A percentile compares a stretch with the other conserved stretches of the same genome.
Evolutionary conservation across 2,888 invertebrate species (phyloP).

Genomic region (Watsonalla cultraria): DNA sequence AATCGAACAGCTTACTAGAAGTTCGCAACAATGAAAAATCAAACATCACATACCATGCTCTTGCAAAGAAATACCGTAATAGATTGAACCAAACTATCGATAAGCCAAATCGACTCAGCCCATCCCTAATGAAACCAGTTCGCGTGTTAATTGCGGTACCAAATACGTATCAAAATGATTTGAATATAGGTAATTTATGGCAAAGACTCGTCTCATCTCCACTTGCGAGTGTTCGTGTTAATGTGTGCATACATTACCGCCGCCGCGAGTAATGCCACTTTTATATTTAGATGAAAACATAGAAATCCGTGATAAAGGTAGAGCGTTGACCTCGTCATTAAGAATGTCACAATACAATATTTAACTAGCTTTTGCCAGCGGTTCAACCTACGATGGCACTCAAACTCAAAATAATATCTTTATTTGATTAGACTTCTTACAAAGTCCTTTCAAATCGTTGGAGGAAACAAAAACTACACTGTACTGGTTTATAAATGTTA

Average conservation of each 20-base stretch:
- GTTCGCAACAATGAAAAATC: no score
- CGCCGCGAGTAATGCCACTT: constrained; percentile 30
- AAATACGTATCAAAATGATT: constrained; percentile 74
- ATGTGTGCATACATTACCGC: constrained; percentile 58
- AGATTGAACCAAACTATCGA: no score
- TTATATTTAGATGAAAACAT: constrained; percentile 11
- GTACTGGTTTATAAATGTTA: no score
- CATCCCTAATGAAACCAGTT: constrained; percentile 68
- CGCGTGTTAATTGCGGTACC: constrained; percentile 75
- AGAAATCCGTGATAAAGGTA: constrained; percentile 4
- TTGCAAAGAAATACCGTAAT: no score
- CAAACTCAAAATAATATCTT: no score
- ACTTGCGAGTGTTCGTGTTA: constrained; percentile 57
- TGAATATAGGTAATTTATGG: constrained; percentile 76
- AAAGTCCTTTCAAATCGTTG: no score
- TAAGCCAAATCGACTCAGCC: constrained; percentile 13
- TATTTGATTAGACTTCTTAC: no score
- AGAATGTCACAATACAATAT: background rate
- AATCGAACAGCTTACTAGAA: no score
- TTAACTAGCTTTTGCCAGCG: background rate
- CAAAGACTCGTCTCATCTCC: constrained; percentile 66
- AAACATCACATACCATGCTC: background rate
- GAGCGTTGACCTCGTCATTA: background rate
- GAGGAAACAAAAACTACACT: no score
- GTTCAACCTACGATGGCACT: background rate